These are phyloP conservation scores for Zenarchopterus dispar DNA, from an alignment of 2,797 vertebrate genomes.

Conservation along the genomic window DNA sequence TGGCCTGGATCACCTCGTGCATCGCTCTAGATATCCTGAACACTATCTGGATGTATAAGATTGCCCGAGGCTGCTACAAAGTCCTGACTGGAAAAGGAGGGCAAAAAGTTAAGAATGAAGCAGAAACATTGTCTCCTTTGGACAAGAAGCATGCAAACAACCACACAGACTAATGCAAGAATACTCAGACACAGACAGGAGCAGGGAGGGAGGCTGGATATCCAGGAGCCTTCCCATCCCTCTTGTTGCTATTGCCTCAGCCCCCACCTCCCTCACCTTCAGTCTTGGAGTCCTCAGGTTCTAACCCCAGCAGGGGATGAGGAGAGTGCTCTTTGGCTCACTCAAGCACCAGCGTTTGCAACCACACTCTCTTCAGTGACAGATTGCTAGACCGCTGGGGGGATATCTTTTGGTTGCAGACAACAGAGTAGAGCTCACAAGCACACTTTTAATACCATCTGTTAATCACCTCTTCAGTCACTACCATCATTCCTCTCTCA, in stretches of 20 bases:
- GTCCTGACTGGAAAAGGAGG: constrained; percentile 71
- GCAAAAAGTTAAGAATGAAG: constrained; percentile 48
- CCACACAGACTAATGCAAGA: constrained; percentile 76
- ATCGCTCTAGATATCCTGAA: constrained; percentile 84
- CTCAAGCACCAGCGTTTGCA: constrained; percentile 56
- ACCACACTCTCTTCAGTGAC: constrained; percentile 49
- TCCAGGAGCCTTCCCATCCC: constrained; percentile 28
- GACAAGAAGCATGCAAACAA: constrained; percentile 73
- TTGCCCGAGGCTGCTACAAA: constrained; percentile 84
- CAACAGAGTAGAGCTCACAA: constrained; percentile 52
- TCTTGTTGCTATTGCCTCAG: constrained; percentile 20
- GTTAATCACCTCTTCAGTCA: constrained; percentile 18
- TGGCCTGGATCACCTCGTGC: constrained; percentile 88
- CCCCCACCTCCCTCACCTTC: constrained; percentile 4
- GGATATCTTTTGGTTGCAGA: constrained; percentile 32
- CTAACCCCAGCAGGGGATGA: constrained; percentile 26
- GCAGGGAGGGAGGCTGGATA: constrained; percentile 34
- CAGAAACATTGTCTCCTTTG: neutral
- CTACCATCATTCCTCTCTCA: constrained; percentile 15
- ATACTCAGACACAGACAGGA: constrained; percentile 16
- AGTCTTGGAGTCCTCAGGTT: constrained; percentile 47
- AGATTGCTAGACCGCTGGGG: constrained; percentile 33
- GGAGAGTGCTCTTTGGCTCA: constrained; percentile 46
- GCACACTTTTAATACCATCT: constrained; percentile 56
- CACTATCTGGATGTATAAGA: constrained; percentile 86